Percentiles rank a stretch among this genome's conserved stretches.
phyloP scores from a whole-genome alignment of 2,888 invertebrate species.

The Molorchus minor region DNA sequence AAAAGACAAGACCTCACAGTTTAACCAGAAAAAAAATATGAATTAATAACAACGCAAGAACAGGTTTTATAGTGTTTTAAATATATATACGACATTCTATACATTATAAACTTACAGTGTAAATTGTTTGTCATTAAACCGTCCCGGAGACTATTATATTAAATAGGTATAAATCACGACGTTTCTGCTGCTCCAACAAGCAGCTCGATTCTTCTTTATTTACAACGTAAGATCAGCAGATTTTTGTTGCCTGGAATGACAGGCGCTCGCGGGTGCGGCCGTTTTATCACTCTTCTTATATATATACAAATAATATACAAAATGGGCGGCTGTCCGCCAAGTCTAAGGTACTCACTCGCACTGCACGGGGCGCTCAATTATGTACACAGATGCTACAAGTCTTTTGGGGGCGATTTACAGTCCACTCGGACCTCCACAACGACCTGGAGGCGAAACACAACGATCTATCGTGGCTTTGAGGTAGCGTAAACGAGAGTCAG shows the following conservation, averaged over 20 bases:
- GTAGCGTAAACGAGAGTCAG: conserved; percentile 49
- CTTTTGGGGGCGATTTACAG: conserved; percentile 25
- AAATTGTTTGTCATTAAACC: conserved; percentile 58
- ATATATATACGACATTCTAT: conserved; percentile 60
- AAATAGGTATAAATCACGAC: conserved; percentile 57
- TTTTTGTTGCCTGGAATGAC: conserved; percentile 53
- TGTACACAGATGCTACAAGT: conserved; percentile 18
- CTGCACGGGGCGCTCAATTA: conserved; percentile 29
- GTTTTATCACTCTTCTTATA: conserved; percentile 60
- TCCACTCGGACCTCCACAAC: conserved; percentile 57
- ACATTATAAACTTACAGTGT: conserved; percentile 60
- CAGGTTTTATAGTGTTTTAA: conserved; percentile 52
- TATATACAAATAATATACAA: conserved; percentile 57
- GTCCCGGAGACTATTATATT: conserved; percentile 57
- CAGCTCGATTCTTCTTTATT: conserved; percentile 48
- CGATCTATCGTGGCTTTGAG: conserved; percentile 49
- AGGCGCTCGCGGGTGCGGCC: conserved; percentile 48
- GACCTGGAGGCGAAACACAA: conserved; percentile 38
- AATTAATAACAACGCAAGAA: conserved; percentile 56
- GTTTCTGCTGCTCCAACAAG: conserved; percentile 43
- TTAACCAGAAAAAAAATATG: conserved; percentile 52
- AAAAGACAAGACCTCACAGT: conserved; percentile 55
- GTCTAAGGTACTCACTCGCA: conserved; percentile 52
- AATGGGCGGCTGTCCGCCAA: conserved; percentile 30
- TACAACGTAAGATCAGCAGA: conserved; percentile 51